Percentiles rank a stretch among this genome's conserved stretches.
These are phyloP conservation scores for Gopherus evgoodei DNA, from an alignment of 2,113 vertebrate genomes.

Conservation along the genomic window DNA sequence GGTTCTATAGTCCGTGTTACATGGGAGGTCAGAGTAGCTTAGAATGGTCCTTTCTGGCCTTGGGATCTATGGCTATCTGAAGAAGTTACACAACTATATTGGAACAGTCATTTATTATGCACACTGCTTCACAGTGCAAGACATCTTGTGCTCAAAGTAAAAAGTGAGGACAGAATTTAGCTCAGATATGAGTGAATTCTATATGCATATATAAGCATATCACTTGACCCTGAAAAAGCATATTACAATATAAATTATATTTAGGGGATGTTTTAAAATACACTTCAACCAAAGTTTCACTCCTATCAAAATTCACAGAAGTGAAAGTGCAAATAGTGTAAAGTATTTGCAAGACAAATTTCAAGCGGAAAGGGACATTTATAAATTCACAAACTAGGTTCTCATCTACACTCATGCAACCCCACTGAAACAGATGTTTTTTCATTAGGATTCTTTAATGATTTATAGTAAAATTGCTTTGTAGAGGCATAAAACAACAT, in stretches of 20 bases:
- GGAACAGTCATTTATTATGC: background rate
- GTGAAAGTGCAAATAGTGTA: background rate
- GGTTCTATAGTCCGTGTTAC: background rate
- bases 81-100: background rate
- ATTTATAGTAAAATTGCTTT: background rate
- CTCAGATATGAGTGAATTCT: accelerated
- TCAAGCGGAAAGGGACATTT: background rate
- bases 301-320: slow-evolving; percentile 13
- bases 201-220: background rate
- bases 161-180: background rate
- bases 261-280: background rate
- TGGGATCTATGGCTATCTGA: background rate
- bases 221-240: background rate
- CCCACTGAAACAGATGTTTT: background rate
- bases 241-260: background rate
- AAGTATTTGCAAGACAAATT: background rate
- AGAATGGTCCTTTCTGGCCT: background rate
- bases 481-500: background rate
- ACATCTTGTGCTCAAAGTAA: background rate
- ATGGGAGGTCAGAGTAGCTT: background rate
- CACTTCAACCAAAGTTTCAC: background rate
- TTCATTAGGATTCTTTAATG: background rate
- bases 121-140: background rate
- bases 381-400: background rate
- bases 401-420: background rate